phyloP scores from a whole-genome alignment of 2,113 vertebrate genomes.

The Thamnophis sirtalis region DNA sequence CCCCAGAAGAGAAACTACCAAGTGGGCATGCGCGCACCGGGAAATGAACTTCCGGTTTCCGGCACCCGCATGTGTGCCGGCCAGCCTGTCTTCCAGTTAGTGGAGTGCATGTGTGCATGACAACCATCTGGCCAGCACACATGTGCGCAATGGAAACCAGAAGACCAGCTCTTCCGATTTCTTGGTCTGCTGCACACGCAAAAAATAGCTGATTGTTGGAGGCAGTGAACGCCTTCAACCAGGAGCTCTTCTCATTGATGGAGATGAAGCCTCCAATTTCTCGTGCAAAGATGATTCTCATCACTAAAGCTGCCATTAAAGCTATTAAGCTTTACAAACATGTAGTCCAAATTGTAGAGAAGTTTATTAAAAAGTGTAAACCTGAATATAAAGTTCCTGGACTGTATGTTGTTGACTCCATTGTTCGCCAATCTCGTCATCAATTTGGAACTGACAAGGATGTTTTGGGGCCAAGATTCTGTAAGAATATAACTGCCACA shows the following conservation, averaged over 20 bases:
- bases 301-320: constrained; percentile 97
- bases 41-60: too few relatives aligned
- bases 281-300: constrained; percentile 97
- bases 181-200: too few relatives aligned
- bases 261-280: constrained; percentile 97
- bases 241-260: constrained; percentile 95
- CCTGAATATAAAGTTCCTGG: constrained; percentile 94
- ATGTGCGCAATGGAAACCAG: too few relatives aligned
- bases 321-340: constrained; percentile 99
- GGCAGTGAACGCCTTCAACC: too few relatives aligned
- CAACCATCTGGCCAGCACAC: too few relatives aligned
- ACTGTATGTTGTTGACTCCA: constrained; percentile 94
- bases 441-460: constrained; percentile 96
- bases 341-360: constrained; percentile 97
- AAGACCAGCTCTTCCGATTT: too few relatives aligned
- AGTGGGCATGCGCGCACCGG: too few relatives aligned
- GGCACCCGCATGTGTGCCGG: too few relatives aligned
- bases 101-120: too few relatives aligned
- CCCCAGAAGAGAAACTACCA: too few relatives aligned
- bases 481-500: constrained; percentile 91
- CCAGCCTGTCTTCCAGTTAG: too few relatives aligned
- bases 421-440: constrained; percentile 93
- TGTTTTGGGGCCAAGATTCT: constrained; percentile 92
- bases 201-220: too few relatives aligned
- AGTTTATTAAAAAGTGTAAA: constrained; percentile 98